Percentiles rank a stretch among this genome's conserved stretches.
Conservation (phyloP, 1,140 invertebrate genomes). For the Drosophila parvula region DNA sequence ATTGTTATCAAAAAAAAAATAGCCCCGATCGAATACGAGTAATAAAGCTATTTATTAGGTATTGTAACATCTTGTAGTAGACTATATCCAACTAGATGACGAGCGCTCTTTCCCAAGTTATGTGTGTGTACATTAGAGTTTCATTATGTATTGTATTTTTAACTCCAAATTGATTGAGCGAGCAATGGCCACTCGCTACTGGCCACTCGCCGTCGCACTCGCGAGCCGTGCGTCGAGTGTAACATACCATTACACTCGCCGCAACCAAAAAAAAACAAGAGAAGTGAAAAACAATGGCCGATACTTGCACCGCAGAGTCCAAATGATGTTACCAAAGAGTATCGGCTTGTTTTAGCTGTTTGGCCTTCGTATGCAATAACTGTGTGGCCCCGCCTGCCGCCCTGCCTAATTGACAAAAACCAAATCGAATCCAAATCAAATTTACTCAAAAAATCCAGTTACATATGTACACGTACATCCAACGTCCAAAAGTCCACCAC, state of each 20-base stretch:
- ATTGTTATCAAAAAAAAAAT: constrained; percentile 8
- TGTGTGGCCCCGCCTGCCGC: constrained; percentile 24
- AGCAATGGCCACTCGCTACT: constrained; percentile 10
- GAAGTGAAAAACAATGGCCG: constrained; percentile 63
- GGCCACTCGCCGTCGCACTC: constrained; percentile 35
- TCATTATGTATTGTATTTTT: constrained; percentile 47
- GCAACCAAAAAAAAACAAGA: constrained; percentile 17
- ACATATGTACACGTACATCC: constrained; percentile 69
- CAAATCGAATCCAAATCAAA: constrained; percentile 45
- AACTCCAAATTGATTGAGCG: constrained; percentile 23
- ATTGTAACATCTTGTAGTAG: constrained; percentile 51
- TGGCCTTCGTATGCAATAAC: constrained; percentile 81
- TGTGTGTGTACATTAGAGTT: constrained; percentile 46
- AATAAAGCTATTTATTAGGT: constrained; percentile 24
- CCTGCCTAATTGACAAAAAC: constrained; percentile 46
- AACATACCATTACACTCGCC: constrained; percentile 17
- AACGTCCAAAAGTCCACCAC: constrained; percentile 17
- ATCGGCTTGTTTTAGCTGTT: constrained; percentile 75
- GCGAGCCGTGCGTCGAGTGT: constrained; percentile 22
- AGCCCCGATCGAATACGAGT: constrained; percentile 6
- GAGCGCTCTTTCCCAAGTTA: constrained; percentile 36
- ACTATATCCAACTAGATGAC: constrained; percentile 49
- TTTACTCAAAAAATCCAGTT: constrained; percentile 29
- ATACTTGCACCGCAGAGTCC: constrained; percentile 42
- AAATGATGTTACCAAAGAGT: constrained; percentile 24